Evolutionary conservation across 2,797 vertebrate species (phyloP).

Genomic region (Rhabdophis nuchalis): DNA sequence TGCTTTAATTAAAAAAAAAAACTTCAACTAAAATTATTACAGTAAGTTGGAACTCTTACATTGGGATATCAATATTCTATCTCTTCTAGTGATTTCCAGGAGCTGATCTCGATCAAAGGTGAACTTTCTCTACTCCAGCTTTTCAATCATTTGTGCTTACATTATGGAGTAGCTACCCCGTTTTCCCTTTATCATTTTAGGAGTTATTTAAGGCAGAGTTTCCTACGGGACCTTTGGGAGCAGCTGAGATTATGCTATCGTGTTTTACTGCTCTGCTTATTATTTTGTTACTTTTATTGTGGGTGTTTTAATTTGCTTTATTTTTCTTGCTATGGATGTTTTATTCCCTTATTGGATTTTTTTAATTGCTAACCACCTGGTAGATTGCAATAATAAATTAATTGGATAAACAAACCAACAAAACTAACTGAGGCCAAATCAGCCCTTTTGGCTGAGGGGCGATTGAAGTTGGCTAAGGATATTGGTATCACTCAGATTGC

Average conservation of each 20-base stretch:
- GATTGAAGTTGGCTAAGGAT: background rate
- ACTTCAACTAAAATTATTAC: background rate
- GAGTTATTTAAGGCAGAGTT: background rate
- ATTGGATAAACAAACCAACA: background rate
- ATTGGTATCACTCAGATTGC: background rate
- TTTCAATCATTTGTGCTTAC: background rate
- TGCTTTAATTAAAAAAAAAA: background rate
- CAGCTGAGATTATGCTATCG: background rate
- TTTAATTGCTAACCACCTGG: background rate
- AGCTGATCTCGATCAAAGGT: background rate
- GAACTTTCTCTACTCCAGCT: background rate
- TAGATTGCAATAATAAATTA: background rate
- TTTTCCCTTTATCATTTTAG: background rate
- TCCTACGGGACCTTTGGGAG: background rate
- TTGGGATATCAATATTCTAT: background rate
- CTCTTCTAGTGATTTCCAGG: background rate
- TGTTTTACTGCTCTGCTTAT: background rate
- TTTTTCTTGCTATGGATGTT: background rate
- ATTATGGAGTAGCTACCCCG: background rate
- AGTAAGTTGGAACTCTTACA: background rate
- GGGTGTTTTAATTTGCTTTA: background rate
- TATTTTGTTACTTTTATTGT: background rate
- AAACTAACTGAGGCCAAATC: background rate
- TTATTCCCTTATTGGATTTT: background rate
- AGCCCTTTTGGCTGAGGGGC: background rate